Base-by-base conservation (phyloP, 2,888 invertebrate species). In the Gryllus longicercus region DNA sequence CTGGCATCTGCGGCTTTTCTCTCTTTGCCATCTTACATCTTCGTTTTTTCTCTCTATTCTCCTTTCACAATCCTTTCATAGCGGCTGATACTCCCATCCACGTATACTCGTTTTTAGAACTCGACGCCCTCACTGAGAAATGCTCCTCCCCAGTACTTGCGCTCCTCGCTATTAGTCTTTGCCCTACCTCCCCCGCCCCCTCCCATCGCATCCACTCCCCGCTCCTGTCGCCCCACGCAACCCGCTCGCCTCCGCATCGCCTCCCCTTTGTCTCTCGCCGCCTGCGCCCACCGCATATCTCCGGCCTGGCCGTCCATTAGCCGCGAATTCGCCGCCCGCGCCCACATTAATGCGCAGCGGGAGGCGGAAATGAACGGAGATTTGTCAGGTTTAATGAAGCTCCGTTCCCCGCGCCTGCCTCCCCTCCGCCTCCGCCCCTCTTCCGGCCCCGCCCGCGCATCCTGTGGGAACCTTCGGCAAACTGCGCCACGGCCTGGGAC, bases 371-470 rank as follows among this genome's bases (percentile, higher is more conserved):
- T 63, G 63, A 63, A 63, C 63, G 63, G 63, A 63, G 63, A 63
- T 63, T 63, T 63, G 63, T 63, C 63, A 63, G 63, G 63, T 63
- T 63, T 63, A 63, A 63, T 63, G 63, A 63, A 63, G 63, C 63
- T 16, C 63, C 63, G 63, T 4, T 18, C 63, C 63, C 63, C 16
- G 63, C 63, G 16, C 14, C 63, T 2, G 5, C 63, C 63, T 63
- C 4, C 5, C 16, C 10, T 2, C 63, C 63, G 18, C 5, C 63
- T 10, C 63, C 2, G 18, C 18, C 63, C 63, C 21, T 21, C 21
- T 16, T 51, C 51, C 16, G 12, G 51, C 51, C 16, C 51, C 51
- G 51, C 51, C 51, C 51, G 1, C 5, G 63, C 63, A 10, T 63
- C 2, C 63, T 63, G 63, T 63, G 4, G 2, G 63, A 63, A 2